Base-by-base conservation (phyloP, 64 coral and sea anemone species). In the Montipora capricornis region DNA sequence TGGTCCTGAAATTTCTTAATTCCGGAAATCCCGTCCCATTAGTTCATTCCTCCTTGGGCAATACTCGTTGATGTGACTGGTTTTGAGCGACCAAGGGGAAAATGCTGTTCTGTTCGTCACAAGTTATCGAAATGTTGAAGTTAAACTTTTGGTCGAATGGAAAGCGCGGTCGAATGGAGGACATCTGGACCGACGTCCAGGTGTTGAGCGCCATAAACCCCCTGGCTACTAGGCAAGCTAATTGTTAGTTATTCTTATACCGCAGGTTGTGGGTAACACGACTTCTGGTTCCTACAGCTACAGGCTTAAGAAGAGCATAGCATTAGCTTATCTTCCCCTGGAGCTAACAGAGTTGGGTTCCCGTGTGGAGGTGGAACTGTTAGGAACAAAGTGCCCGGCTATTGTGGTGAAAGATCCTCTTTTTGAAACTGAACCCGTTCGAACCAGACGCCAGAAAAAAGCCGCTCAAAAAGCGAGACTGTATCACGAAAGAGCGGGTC, bases 241-340 rank as follows among this genome's bases (percentile, higher is more conserved):
- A 66, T 70, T 68, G 13, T 49, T 10, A 0, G 10, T 70, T 83
- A 12, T 74, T 12, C 22, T 83, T 79, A 5, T 2, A 44, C 46
- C n/a, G 47, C 20, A 98, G 97, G 97, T 98, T 70, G 97, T 98
- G 66, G 97, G 97, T 3, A 95, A 96, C 59, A 98, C 97, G 7
- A 98, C 97, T 4, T 91, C 94, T 10, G 97, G 97, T 10, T 68
- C 91, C 1, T 98, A 96, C 76, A 94, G 97, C 66, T 98, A 91
- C 82, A 95, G 92, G 50, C 89, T 98, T 9, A 79, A 94, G 10
- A 96, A 94, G 49, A 98, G 97, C 77, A 89, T 98, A 17, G 48
- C 94, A 68, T 77, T 96, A 47, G 97, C 94, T 17, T 98, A 96
- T 17, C 76, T 98, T 1, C 97, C 97, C 13, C 57, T 96, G 15